These are phyloP conservation scores for Candoia aspera DNA, from an alignment of 2,113 vertebrate species.

Conservation along the genomic window DNA sequence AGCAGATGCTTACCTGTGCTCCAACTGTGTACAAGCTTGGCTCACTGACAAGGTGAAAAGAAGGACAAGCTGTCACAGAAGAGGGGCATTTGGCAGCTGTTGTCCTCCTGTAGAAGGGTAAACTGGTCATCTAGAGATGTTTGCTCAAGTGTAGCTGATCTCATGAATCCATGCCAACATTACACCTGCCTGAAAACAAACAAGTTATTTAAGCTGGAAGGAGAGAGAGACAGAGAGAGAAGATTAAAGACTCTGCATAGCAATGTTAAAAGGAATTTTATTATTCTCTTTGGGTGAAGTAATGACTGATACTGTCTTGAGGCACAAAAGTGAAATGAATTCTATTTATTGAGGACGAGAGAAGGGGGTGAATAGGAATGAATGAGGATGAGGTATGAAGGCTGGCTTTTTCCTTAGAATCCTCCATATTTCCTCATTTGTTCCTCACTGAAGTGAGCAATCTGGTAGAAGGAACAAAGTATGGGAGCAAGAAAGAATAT, in stretches of 20 bases:
- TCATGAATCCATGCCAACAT: constrained; percentile 69
- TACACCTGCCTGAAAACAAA: constrained; percentile 64
- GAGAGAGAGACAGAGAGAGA: constrained; percentile 30
- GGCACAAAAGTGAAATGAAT: background rate
- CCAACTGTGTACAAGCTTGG: constrained; percentile 73
- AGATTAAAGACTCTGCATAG: constrained; percentile 45
- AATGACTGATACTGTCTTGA: constrained; percentile 27
- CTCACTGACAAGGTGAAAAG: constrained; percentile 79
- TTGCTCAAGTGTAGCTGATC: constrained; percentile 61
- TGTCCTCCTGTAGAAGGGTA: constrained; percentile 72
- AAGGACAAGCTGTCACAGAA: constrained; percentile 76
- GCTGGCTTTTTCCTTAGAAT: background rate
- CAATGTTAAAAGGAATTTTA: constrained; percentile 23
- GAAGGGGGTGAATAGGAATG: background rate
- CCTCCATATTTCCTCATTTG: background rate
- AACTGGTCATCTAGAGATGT: constrained; percentile 73
- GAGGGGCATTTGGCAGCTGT: constrained; percentile 77
- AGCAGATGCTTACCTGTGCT: constrained; percentile 81
- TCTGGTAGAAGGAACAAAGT: background rate
- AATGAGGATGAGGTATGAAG: background rate
- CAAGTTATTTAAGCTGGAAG: constrained; percentile 38
- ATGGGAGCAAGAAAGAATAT: background rate
- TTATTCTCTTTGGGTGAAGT: background rate
- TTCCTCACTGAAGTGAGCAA: background rate
- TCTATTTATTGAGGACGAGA: background rate